These are phyloP conservation scores for Delphinus delphis DNA, from an alignment of 2,113 vertebrate genomes.

Conservation along the genomic window DNA sequence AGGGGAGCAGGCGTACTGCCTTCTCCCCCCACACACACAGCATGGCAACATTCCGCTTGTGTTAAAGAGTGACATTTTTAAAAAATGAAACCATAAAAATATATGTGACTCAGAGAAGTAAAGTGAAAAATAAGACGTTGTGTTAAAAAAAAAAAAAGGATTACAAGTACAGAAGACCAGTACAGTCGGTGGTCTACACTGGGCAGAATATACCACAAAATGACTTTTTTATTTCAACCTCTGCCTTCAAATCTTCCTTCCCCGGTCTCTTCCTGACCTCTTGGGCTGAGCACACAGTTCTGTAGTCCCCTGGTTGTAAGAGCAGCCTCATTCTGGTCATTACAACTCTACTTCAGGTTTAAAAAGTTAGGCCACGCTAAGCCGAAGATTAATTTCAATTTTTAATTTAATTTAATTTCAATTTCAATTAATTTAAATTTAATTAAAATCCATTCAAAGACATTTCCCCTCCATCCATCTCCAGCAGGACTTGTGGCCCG, in stretches of 20 bases:
- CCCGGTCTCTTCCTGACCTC: neutral
- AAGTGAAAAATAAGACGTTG: neutral
- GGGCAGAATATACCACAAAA: neutral
- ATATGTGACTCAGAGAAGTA: neutral
- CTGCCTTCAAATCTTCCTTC: neutral
- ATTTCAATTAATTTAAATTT: no score
- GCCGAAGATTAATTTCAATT: neutral
- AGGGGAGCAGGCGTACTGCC: neutral
- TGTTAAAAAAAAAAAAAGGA: neutral
- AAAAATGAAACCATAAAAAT: neutral
- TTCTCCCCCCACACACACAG: no score
- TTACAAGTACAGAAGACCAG: neutral
- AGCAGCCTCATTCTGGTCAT: neutral
- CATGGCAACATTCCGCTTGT: neutral
- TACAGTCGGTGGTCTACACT: neutral
- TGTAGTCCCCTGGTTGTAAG: neutral
- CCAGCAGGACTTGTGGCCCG: accelerated
- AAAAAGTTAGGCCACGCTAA: neutral
- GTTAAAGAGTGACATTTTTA: neutral
- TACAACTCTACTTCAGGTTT: neutral
- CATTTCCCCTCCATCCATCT: neutral
- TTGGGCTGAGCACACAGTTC: neutral
- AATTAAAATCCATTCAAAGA: neutral
- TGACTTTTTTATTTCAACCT: neutral
- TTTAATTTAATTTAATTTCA: no score